Evolutionary conservation across 1,140 invertebrate genomes (phyloP), one percentile per base, ranked within the genome.

Genomic region (Pogonomyrmex barbatus): DNA sequence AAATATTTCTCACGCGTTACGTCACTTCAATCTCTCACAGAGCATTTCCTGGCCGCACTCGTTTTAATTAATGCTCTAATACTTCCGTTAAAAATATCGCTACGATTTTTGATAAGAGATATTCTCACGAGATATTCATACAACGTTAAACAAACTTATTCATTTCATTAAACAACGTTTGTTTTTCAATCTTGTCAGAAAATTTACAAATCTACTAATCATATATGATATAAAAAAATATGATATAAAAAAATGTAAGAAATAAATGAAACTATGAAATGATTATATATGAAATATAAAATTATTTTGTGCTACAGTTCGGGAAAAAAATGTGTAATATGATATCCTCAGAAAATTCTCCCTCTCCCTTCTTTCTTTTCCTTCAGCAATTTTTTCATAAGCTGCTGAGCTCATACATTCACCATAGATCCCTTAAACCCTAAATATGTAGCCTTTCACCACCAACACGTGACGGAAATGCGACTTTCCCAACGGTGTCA

Each of bases 331-430:
- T 24, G 24, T 24, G 10, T 76, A 14, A 45, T 58, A 2, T 77
- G 24, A 77, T 36, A 63, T 62, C 62, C 12, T 30, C 17, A 24
- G 58, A 77, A 30, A 36, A 45, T 36, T 54, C 33, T 39, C 17
- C 30, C 2, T 36, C 0, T 73, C 14, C 14, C 30, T 39, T 9
- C 24, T 4, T 39, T n/a, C 39, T 63, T 58, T 62, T 62, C 10
- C 24, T 30, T 79, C 9, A 33, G 12, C 0, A 65, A 42, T 9
- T 70, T 87, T 82, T 54, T 33, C 42, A n/a, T 10, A 62, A 36
- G 52, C 10, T 65, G 86, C 81, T 88, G 75, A 85, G 9, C 78
- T 71, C 52, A 52, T 58, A 24, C 12, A 56, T 83, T 79, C 73
- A 85, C 58, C 71, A 42, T 67, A 54, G 10, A 82, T 71, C 14